Evolutionary conservation across 1,140 invertebrate genomes (phyloP).

Genomic region (Holcopasites calliopsidis): DNA sequence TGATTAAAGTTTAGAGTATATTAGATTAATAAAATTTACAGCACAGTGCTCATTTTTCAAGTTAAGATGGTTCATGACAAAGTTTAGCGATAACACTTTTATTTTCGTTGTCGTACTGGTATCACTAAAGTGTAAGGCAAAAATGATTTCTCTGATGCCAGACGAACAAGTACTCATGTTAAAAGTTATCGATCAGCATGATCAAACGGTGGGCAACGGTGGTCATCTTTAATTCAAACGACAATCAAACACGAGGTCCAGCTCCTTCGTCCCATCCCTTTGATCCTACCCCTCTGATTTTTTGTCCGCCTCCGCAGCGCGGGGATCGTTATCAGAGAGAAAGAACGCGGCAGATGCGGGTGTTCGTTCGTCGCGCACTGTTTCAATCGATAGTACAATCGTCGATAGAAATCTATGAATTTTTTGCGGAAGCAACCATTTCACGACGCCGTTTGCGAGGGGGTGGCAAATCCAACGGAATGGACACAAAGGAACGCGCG

Average conservation of each 20-base stretch:
- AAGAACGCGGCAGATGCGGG: neutral
- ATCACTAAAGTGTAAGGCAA: no score
- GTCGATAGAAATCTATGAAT: constrained; percentile 38
- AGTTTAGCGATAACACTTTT: no score
- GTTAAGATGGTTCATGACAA: no score
- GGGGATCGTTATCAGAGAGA: neutral
- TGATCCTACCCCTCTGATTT: constrained; percentile 19
- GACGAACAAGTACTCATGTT: neutral
- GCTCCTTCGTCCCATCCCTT: constrained; percentile 19
- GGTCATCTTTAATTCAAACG: constrained; percentile 48
- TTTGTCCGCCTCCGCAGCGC: neutral
- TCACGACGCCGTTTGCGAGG: neutral
- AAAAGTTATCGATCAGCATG: neutral
- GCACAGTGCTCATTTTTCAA: no score
- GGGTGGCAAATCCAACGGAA: neutral
- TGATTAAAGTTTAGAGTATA: no score
- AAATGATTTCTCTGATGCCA: no score
- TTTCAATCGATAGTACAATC: constrained; percentile 3
- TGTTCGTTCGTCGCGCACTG: neutral
- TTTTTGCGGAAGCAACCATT: neutral
- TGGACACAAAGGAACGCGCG: neutral
- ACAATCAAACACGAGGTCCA: constrained; percentile 33
- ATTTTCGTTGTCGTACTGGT: no score
- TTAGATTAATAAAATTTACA: no score
- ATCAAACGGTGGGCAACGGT: neutral